Conservation (phyloP, 2,888 invertebrate genomes). For the Sarcophaga carnaria region DNA sequence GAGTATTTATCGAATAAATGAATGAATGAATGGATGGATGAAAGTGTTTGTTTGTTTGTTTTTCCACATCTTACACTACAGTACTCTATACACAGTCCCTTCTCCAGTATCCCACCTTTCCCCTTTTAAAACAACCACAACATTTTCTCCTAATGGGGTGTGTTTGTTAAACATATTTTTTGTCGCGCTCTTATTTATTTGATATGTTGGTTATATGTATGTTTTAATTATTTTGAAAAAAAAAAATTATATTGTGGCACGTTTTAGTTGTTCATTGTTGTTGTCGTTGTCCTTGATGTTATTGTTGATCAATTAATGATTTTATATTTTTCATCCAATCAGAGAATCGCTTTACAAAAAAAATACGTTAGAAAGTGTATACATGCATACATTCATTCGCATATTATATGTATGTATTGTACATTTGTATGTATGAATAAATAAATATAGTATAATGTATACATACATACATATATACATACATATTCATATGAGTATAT, state of each 20-base stretch:
- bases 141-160: slow-evolving; percentile 54
- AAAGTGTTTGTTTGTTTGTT: slow-evolving; percentile 14
- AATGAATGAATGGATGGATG: neutral
- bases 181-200: no score
- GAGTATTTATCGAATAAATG: slow-evolving; percentile 8
- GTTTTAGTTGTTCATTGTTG: neutral
- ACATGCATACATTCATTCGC: neutral
- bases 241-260: neutral
- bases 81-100: no score
- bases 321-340: slow-evolving; percentile 58
- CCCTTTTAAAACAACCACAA: neutral
- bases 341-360: slow-evolving; percentile 20
- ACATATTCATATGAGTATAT: no score
- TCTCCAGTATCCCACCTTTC: neutral
- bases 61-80: slow-evolving; percentile 30
- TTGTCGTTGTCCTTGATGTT: neutral
- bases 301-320: slow-evolving; percentile 59
- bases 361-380: neutral
- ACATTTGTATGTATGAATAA: no score
- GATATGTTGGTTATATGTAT: no score
- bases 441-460: no score
- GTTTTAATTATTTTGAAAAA: neutral
- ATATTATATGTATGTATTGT: neutral
- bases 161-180: slow-evolving; percentile 48
- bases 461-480: no score